Base-by-base conservation (phyloP, 1,140 invertebrate genomes). In the Zaprionus vittiger region DNA sequence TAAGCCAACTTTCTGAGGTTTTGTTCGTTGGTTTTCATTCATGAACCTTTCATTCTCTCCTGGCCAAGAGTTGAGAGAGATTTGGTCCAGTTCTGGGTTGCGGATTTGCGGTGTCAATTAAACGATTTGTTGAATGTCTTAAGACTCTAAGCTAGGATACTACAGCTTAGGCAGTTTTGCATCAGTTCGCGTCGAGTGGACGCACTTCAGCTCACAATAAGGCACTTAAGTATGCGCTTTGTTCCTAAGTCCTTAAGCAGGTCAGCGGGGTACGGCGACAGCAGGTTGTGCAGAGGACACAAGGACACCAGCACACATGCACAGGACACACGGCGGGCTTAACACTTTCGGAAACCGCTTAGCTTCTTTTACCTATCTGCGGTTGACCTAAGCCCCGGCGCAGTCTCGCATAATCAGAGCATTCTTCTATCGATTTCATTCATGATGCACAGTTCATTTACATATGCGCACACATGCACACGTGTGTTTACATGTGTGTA, bases 301-400 rank as follows among this genome's bases (percentile, higher is more conserved):
- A 44, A 44, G 31, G 22, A 60, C 31, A 44, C 59, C 31, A 44
- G 24, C 14, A 44, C 26, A 70, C 49, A 28, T 28, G 34, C 15
- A 26, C 24, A 20, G 47, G 5, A 60, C 37, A 15, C 14, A 26
- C 37, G 55, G 22, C 22, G n/a, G 65, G 38, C 28, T 79, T 80
- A 87, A 86, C 83, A 86, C 83, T 86, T 87, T 83, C 54, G 24
- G 69, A 65, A 68, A 77, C 59, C 73, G 77, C 71, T 82, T 83
- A 80, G 54, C 34, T 38, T 4, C 54, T 24, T 24, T 26, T 62
- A 38, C 57, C 14, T 11, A n/a, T 28, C 24, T 66, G 78, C 31
- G 73, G 78, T 77, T 67, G 37, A 77, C 73, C 73, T 84, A 85
- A 83, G 65, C 60, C 62, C 55, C 56, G 31, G 56, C 41, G 28